These are phyloP conservation scores for Amphimallon solstitiale DNA, from an alignment of 2,888 invertebrate species.

Conservation along the genomic window DNA sequence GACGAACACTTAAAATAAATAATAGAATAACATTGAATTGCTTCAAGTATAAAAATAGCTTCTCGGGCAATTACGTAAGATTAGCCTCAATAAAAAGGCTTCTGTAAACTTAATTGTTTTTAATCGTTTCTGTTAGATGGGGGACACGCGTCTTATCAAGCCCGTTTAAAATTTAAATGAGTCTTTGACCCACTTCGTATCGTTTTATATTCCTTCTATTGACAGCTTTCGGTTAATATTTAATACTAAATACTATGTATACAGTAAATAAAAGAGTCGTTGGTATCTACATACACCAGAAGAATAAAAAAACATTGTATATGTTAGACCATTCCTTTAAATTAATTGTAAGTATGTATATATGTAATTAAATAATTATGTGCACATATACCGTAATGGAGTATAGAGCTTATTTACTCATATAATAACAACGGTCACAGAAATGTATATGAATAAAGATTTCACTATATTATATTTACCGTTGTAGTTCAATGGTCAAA, in stretches of 20 bases:
- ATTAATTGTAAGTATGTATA: no score
- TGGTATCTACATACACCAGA: background rate
- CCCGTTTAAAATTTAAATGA: constrained; percentile 18
- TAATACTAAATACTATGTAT: background rate
- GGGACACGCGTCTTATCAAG: constrained; percentile 30
- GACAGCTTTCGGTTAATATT: background rate
- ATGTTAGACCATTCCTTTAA: no score
- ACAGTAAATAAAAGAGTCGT: background rate
- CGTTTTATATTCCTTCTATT: background rate
- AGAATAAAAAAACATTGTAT: background rate
- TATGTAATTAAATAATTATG: no score
- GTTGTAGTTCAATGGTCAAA: no score
- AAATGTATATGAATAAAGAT: no score
- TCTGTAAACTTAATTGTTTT: constrained; percentile 28
- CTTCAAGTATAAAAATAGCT: constrained; percentile 24
- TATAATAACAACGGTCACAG: no score
- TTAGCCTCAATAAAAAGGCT: constrained; percentile 26
- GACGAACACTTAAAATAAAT: background rate
- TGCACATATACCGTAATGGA: no score
- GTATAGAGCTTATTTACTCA: no score
- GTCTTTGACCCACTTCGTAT: constrained; percentile 15
- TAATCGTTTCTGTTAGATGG: constrained; percentile 26
- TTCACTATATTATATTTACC: no score
- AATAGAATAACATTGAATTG: background rate
- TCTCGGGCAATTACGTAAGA: constrained; percentile 10